Evolutionary conservation across 2,113 vertebrate genomes (phyloP).

Genomic region (Muntiacus reevesi): DNA sequence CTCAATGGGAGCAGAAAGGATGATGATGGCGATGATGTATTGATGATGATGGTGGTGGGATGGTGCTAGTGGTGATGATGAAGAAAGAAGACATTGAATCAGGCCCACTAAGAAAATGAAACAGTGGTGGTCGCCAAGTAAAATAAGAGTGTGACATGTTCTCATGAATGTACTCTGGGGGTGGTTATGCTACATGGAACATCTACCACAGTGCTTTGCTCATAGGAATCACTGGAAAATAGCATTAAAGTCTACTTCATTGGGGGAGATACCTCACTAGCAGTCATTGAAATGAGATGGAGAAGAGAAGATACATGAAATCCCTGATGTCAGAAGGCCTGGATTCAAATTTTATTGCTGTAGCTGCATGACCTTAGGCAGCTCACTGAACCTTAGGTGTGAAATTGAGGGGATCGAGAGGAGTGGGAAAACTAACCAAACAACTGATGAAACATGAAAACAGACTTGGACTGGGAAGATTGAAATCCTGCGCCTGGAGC

Average conservation of each 20-base stretch:
- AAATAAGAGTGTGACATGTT: background rate
- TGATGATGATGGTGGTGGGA: accelerated
- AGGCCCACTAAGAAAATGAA: background rate
- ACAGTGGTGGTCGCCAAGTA: background rate
- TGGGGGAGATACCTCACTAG: background rate
- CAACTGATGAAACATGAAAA: background rate
- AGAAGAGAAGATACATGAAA: background rate
- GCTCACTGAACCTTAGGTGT: background rate
- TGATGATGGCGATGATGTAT: accelerated
- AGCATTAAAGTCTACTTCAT: background rate
- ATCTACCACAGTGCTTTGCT: background rate
- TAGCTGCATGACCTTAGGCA: background rate
- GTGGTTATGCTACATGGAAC: background rate
- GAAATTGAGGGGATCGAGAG: background rate
- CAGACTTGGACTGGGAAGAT: background rate
- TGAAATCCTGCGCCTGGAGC: background rate
- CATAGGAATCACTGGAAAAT: background rate
- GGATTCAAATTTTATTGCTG: background rate
- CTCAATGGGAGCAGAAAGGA: background rate
- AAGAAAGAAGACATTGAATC: background rate
- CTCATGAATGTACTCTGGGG: background rate
- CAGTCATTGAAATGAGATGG: background rate
- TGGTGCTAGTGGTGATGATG: accelerated
- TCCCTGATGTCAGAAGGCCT: background rate
- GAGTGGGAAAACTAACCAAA: background rate